Evolutionary conservation across 2,888 invertebrate genomes (phyloP).

Genomic region (Lasiommata megera): DNA sequence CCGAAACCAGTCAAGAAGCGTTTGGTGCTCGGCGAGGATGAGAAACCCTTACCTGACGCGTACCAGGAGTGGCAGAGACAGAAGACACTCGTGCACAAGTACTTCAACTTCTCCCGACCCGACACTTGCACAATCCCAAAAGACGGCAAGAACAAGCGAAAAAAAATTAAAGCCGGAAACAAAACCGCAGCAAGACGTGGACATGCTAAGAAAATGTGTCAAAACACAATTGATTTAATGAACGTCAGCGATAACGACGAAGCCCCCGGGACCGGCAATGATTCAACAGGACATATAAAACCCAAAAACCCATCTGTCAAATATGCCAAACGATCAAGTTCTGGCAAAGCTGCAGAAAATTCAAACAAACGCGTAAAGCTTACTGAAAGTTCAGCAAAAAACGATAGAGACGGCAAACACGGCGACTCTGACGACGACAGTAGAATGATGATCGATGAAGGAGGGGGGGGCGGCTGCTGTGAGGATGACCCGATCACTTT

Average conservation of each 20-base stretch:
- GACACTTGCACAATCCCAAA: not conserved
- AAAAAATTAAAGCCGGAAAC: too few species aligned
- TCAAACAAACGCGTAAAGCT: not conserved
- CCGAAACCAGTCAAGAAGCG: not conserved
- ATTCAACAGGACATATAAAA: not conserved
- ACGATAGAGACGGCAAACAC: not conserved
- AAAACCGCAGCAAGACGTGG: too few species aligned
- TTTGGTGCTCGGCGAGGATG: not conserved
- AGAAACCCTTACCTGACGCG: not conserved
- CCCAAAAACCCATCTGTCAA: too few species aligned
- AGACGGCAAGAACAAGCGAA: not conserved
- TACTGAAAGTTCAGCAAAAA: not conserved
- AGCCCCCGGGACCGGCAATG: not conserved
- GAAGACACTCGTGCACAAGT: slow-evolving; percentile 12
- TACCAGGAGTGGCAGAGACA: slow-evolving; percentile 21
- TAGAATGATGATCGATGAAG: slow-evolving; percentile 1
- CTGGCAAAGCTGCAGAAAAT: not conserved
- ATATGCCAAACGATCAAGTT: not conserved
- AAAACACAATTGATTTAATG: not conserved
- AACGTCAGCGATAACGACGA: not conserved
- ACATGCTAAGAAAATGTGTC: not conserved
- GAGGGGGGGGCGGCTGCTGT: not conserved
- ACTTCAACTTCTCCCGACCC: slow-evolving; percentile 1
- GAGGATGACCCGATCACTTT: not conserved
- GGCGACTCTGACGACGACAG: not conserved